Evolutionary conservation across 2,113 vertebrate genomes (phyloP).

Genomic region (Herpailurus yagouaroundi): DNA sequence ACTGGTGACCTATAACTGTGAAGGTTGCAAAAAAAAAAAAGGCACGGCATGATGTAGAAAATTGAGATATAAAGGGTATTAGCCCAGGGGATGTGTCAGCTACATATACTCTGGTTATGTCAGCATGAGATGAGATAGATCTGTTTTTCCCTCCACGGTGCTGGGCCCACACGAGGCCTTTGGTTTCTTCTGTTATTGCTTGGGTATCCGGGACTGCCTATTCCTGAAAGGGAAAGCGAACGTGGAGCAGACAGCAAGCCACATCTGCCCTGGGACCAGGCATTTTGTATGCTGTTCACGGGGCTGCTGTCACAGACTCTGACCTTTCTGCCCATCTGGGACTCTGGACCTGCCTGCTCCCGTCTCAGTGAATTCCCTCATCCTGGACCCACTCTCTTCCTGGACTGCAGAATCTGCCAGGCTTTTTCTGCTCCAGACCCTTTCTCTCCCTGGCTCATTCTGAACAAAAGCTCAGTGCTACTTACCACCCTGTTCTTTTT

Average conservation of each 20-base stretch:
- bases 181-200: neutral
- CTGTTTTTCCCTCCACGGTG: neutral
- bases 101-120: too few species aligned
- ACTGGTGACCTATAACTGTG: neutral
- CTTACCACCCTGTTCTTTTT: neutral
- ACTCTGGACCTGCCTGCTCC: neutral
- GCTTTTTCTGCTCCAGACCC: neutral
- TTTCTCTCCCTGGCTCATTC: neutral
- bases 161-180: neutral
- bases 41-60: neutral
- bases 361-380: neutral
- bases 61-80: neutral
- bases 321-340: neutral
- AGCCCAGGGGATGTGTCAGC: neutral
- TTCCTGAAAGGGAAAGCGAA: neutral
- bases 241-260: rapidly evolving
- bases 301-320: neutral
- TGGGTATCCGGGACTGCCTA: neutral
- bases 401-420: neutral
- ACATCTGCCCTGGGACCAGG: neutral
- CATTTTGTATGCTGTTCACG: neutral
- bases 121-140: neutral
- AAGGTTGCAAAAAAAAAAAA: neutral
- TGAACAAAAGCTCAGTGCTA: neutral
- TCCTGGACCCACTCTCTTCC: neutral